Base-by-base conservation (phyloP, 2,113 vertebrate genomes). In the Chelonoidis abingdonii region DNA sequence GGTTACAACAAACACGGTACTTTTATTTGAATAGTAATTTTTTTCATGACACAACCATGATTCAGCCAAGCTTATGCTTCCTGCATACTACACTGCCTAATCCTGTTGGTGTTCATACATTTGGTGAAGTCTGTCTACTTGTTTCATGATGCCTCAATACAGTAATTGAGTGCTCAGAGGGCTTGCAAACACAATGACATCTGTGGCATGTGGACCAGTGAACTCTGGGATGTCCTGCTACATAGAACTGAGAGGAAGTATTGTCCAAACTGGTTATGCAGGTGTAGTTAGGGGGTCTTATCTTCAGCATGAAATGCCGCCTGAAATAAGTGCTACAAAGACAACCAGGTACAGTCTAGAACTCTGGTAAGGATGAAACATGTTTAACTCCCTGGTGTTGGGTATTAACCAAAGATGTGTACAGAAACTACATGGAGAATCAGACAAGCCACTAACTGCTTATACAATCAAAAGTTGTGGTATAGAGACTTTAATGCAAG, bases 21-120 rank as follows among this genome's bases (percentile, higher is more conserved):
- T 86, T 96, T 76, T 85, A 82, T 47, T 80, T 90, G 41, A 14
- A 85, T 2, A 80, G 90, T 95, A 57, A 82, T 87, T 92, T 87
- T 88, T 84, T 31, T 47, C 53, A 5, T 80, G 2, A 27, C 41
- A 47, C 12, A 44, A 78, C 6, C 12, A 14, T 27, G 24, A 47
- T 29, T 78, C 24, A 78, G 4, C 12, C 24, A 47, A 16, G 11
- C 16, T 47, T 78, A 24, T 47, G 75, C 44, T 78, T 78, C 72
- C 92, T 89, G 50, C 13, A 3, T 22, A 41, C 31, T 59, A 49
- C 0, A 1, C 35, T 47, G 2, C 84, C 52, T 89, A 89, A n/a
- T 47, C 54, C 1, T 54, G 80, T 17, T 87, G 78, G 6, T 83
- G 41, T 25, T 25, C 29, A 56, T 79, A 53, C 2, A 44, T 80